Evolutionary conservation across 92 coral and sea anemone species (phyloP).

Genomic region (Phenganax marumi): DNA sequence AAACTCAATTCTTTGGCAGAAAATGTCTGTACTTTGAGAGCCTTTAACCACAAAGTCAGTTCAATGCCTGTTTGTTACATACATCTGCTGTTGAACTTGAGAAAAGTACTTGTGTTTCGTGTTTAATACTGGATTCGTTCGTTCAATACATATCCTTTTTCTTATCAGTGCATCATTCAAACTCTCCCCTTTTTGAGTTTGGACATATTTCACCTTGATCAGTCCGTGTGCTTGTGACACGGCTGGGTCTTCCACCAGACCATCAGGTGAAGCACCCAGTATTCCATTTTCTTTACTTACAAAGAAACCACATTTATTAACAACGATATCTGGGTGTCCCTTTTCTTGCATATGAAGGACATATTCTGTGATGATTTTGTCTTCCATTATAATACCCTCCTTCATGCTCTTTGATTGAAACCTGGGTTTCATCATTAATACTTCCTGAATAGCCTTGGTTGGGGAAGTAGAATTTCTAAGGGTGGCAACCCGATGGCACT

Average conservation of each 20-base stretch:
- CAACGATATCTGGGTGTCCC: constrained; percentile 34
- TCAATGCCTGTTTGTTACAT: constrained; percentile 51
- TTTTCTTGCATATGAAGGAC: constrained; percentile 33
- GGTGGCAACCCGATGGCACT: constrained; percentile 54
- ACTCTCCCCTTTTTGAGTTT: constrained; percentile 47
- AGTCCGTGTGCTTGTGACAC: constrained; percentile 40
- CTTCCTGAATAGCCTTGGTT: constrained; percentile 51
- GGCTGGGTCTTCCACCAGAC: constrained; percentile 48
- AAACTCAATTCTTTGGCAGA: constrained; percentile 49
- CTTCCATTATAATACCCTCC: constrained; percentile 50
- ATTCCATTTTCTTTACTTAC: constrained; percentile 52
- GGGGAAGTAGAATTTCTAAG: constrained; percentile 55
- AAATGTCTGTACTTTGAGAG: constrained; percentile 38
- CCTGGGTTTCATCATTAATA: constrained; percentile 40
- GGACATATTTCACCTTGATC: constrained; percentile 59
- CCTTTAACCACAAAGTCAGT: constrained; percentile 61
- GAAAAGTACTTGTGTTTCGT: constrained; percentile 51
- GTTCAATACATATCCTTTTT: constrained; percentile 45
- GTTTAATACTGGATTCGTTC: constrained; percentile 35
- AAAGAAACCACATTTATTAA: constrained; percentile 56
- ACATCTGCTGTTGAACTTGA: constrained; percentile 64
- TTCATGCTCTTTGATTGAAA: constrained; percentile 48
- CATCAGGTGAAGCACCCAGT: constrained; percentile 63
- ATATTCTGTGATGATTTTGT: constrained; percentile 44
- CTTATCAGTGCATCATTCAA: constrained; percentile 50